Conservation (phyloP, 1,140 invertebrate species). For the Colletes latitarsis region DNA sequence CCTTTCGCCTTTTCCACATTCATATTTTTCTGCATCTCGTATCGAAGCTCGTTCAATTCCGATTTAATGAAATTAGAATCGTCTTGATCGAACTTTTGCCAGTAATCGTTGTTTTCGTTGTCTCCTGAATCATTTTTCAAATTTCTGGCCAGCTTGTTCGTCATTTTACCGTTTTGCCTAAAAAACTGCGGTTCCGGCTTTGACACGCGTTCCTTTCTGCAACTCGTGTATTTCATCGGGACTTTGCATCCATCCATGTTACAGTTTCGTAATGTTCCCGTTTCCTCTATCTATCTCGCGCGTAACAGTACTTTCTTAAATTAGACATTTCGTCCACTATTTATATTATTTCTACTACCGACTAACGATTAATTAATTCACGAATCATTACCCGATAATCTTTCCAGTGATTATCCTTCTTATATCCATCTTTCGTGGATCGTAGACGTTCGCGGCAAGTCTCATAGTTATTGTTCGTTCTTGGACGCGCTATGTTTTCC, state of each 20-base stretch:
- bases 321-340: too few species aligned
- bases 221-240: constrained; percentile 3
- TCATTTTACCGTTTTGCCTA: background rate
- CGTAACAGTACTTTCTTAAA: background rate
- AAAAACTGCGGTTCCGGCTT: background rate
- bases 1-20: background rate
- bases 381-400: constrained; percentile 14
- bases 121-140: constrained; percentile 1
- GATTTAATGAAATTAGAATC: too few species aligned
- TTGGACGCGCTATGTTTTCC: background rate
- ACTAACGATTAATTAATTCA: too few species aligned
- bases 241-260: background rate
- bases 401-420: background rate
- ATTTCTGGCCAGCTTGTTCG: background rate
- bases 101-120: background rate
- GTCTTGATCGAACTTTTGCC: background rate
- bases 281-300: background rate
- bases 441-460: background rate
- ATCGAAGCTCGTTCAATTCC: too few species aligned
- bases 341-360: too few species aligned
- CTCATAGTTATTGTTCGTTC: background rate
- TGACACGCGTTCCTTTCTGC: background rate
- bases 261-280: background rate
- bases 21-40: too few species aligned
- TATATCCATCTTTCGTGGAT: constrained; percentile 1